A percentile compares a stretch with the other conserved stretches of the same genome.
Evolutionary conservation across 2,888 invertebrate genomes (phyloP).

Genomic region (Oegoconia quadripuncta): DNA sequence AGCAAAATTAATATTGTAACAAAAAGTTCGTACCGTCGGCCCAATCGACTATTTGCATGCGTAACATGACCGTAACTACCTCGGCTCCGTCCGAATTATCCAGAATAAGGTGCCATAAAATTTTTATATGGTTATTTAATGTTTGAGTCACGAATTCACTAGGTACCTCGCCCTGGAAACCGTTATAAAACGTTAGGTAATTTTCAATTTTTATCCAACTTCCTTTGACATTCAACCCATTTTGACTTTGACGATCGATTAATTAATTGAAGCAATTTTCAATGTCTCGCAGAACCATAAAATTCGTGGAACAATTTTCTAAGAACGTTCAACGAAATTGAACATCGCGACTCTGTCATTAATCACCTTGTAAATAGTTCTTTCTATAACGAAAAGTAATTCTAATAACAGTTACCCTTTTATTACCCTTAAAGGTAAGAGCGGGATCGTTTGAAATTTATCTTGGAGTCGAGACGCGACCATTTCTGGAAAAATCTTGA

Average conservation of each 20-base stretch:
- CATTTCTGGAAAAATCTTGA: constrained; percentile 46
- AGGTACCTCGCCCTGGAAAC: neutral
- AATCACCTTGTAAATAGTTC: no score
- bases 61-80: constrained; percentile 53
- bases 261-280: neutral
- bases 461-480: constrained; percentile 28
- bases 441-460: constrained; percentile 49
- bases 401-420: constrained; percentile 9
- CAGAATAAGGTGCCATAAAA: constrained; percentile 48
- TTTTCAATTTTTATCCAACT: no score
- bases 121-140: constrained; percentile 40
- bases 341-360: no score
- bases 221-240: no score
- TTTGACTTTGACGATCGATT: neutral
- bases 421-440: constrained; percentile 30
- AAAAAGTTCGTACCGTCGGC: neutral
- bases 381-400: no score
- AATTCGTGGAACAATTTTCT: neutral
- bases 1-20: neutral
- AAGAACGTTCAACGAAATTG: neutral
- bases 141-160: constrained; percentile 24
- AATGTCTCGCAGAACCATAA: no score
- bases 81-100: constrained; percentile 46
- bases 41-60: constrained; percentile 56
- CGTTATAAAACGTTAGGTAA: neutral